A percentile compares a stretch with the other conserved stretches of the same genome.
phyloP scores from a whole-genome alignment of 2,113 vertebrate species.

The Malaclemys terrapin region DNA sequence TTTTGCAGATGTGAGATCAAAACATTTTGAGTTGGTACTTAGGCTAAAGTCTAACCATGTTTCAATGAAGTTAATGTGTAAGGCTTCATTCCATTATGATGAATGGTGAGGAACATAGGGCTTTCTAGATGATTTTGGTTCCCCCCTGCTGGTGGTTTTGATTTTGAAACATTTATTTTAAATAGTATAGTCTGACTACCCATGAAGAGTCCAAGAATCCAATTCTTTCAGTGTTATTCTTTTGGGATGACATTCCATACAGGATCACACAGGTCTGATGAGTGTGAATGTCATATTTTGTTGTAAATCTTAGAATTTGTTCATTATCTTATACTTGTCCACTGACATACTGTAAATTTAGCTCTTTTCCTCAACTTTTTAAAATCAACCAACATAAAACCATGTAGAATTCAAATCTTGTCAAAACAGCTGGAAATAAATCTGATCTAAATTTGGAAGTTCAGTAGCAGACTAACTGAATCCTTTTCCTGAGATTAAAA shows the following conservation, averaged over 20 bases:
- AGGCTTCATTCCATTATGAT: background rate
- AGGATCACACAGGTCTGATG: background rate
- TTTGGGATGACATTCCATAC: background rate
- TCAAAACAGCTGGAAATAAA: background rate
- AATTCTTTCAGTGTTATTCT: background rate
- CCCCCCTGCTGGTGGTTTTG: background rate
- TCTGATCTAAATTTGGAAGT: background rate
- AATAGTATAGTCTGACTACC: background rate
- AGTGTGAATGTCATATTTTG: background rate
- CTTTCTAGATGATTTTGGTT: background rate
- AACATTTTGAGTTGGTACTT: background rate
- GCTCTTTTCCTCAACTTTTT: background rate
- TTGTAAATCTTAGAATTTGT: background rate
- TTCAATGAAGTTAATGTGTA: background rate
- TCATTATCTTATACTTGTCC: background rate
- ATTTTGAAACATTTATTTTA: background rate
- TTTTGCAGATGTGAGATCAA: background rate
- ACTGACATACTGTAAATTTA: background rate
- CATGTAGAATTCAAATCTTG: background rate
- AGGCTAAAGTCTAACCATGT: background rate
- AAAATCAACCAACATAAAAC: background rate
- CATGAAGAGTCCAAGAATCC: background rate
- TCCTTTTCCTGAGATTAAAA: background rate
- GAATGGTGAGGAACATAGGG: background rate
- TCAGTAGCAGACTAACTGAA: background rate